Base-by-base conservation (phyloP, 2,797 vertebrate species). In the Oreonectes daqikongensis region DNA sequence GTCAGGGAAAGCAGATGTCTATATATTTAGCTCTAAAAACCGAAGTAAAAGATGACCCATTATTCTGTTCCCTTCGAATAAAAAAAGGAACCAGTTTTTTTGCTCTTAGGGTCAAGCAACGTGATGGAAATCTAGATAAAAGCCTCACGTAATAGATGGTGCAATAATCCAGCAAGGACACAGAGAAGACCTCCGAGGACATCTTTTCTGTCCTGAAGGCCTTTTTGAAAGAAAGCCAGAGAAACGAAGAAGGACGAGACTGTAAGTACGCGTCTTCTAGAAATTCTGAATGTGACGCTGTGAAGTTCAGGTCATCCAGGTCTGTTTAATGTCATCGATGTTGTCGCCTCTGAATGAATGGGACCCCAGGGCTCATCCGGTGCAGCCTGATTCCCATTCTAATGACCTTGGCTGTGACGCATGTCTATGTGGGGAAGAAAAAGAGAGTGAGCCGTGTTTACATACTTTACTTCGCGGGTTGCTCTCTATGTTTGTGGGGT, bases 301-400 rank as follows among this genome's bases (percentile, higher is more conserved):
- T 87, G 86, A 85, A 86, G 90, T 87, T 89, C 89, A 88, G 88
- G 90, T 89, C 90, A 87, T 90, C 90, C 90, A 87, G 88, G 90
- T 90, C 86, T 86, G 88, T 89, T 90, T 88, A 91, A 90, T 88
- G 86, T 90, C 87, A 84, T 89, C 87, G 85, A 85, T 83, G 46
- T 75, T 61, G 42, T 82, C 81, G 82, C 88, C 86, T 90, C 88
- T 87, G 90, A 91, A 93, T 93, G 90, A 91, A 91, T 92, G 90
- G 89, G 88, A 86, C 91, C 88, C 90, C 86, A 85, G 88, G 90
- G 89, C 84, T 90, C 90, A 87, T 92, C 91, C 88, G 87, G 83
- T 87, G 86, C 83, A 28, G 79, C 76, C 88, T 87, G 86, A 91
- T 85, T 88, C 81, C 87, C 88, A 89, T 88, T 90, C 85, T 88